Percentiles rank a stretch among this genome's conserved stretches.
Conservation (phyloP, 2,113 vertebrate genomes). For the Heteronetta atricapilla region DNA sequence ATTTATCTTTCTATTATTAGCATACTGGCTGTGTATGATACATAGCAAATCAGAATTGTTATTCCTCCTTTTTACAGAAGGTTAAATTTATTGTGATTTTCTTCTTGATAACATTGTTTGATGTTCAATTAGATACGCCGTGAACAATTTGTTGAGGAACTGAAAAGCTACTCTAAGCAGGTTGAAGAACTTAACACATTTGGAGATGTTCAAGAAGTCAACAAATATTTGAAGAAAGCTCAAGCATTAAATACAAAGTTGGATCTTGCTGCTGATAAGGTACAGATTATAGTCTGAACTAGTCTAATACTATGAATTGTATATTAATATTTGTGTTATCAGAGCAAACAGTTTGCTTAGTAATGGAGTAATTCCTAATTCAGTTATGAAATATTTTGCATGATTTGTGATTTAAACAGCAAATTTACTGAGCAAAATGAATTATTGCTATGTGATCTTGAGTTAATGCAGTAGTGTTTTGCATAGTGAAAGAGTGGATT, state of each 20-base stretch:
- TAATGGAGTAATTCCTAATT: neutral
- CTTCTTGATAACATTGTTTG: neutral
- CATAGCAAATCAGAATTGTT: neutral
- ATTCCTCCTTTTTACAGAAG: neutral
- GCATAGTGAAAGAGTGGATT: neutral
- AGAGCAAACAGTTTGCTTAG: neutral
- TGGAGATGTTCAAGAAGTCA: slow-evolving; percentile 80
- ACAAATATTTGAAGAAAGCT: slow-evolving; percentile 85
- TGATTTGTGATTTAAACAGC: neutral
- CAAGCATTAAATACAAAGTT: slow-evolving; percentile 81
- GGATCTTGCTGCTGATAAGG: slow-evolving; percentile 84
- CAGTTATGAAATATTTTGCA: neutral
- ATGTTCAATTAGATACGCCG: slow-evolving; percentile 74
- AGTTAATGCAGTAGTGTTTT: neutral
- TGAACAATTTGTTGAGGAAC: slow-evolving; percentile 83
- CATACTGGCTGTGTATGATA: neutral
- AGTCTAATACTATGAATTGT: neutral
- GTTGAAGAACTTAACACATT: slow-evolving; percentile 80
- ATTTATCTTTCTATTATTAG: neutral
- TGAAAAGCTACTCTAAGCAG: slow-evolving; percentile 82
- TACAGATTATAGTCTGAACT: slow-evolving; percentile 39
- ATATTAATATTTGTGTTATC: neutral
- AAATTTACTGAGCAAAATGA: neutral
- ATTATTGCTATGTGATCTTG: neutral
- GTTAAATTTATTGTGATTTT: neutral